Conservation (phyloP, 53 echinoderm and acorn worm species). For the Zoroaster sp. region DNA sequence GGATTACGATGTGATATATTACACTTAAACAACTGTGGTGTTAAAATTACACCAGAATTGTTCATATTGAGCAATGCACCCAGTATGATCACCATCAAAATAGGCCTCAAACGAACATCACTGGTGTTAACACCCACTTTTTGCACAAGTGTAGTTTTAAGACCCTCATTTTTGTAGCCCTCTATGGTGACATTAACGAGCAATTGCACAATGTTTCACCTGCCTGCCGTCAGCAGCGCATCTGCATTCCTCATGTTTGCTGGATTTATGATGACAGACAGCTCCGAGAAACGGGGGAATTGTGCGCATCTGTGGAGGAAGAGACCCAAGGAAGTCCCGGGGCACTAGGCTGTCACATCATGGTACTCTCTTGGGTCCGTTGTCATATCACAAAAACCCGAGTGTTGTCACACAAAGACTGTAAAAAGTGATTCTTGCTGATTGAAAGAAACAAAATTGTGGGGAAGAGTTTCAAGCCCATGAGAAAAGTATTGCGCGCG, state of each 20-base stretch:
- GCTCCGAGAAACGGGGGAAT: constrained; percentile 4
- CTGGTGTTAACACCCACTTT: neutral
- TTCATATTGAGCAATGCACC: too few species aligned
- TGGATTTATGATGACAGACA: constrained; percentile 3
- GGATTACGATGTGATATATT: too few species aligned
- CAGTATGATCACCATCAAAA: too few species aligned
- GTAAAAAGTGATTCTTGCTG: neutral
- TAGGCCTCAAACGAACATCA: too few species aligned
- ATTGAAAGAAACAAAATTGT: neutral
- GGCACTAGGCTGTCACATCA: constrained; percentile 35
- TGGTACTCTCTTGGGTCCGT: constrained; percentile 9
- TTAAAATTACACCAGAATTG: too few species aligned
- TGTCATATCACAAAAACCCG: constrained; percentile 4
- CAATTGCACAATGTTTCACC: neutral
- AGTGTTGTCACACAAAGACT: neutral
- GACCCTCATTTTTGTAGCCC: neutral
- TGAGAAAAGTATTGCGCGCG: neutral
- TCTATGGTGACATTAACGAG: neutral
- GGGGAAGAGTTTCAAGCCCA: neutral
- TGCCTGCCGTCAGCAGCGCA: neutral
- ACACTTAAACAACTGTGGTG: too few species aligned
- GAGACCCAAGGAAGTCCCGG: constrained; percentile 33
- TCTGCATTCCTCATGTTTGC: neutral
- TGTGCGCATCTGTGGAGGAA: constrained; percentile 41
- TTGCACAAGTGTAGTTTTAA: neutral